A percentile compares a stretch with the other conserved stretches of the same genome.
phyloP scores from a whole-genome alignment of 2,888 invertebrate genomes.

The Choreutis nemorana region DNA sequence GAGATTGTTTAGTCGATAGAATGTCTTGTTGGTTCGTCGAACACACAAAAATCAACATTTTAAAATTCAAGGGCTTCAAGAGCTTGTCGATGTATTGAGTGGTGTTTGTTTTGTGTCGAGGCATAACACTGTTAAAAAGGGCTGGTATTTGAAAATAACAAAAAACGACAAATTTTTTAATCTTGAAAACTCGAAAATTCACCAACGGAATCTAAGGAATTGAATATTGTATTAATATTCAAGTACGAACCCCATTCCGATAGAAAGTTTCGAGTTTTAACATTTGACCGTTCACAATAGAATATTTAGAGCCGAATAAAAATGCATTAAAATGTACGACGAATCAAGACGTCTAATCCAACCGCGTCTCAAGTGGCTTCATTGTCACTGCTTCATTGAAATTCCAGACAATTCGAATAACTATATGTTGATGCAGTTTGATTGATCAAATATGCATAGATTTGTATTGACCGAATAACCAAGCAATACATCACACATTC shows the following conservation, averaged over 20 bases:
- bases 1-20: constrained; percentile 23
- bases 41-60: constrained; percentile 35
- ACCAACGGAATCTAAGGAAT: no score
- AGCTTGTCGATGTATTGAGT: constrained; percentile 28
- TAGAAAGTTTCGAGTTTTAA: no score
- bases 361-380: constrained; percentile 40
- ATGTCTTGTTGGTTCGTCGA: constrained; percentile 23
- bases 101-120: constrained; percentile 24
- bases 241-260: no score
- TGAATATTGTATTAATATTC: no score
- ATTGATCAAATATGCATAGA: constrained; percentile 30
- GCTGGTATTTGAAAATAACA: no score
- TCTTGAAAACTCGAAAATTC: no score
- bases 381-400: constrained; percentile 28
- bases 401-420: constrained; percentile 29
- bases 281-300: constrained; percentile 18
- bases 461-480: constrained; percentile 24
- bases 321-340: constrained; percentile 37
- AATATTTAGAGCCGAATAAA: constrained; percentile 20
- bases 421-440: constrained; percentile 34
- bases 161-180: no score
- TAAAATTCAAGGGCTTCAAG: constrained; percentile 39
- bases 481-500: constrained; percentile 25
- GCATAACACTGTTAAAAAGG: neutral
- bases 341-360: constrained; percentile 46